Conservation (phyloP, 2,888 invertebrate genomes). For the Leptarthrus brevirostris region DNA sequence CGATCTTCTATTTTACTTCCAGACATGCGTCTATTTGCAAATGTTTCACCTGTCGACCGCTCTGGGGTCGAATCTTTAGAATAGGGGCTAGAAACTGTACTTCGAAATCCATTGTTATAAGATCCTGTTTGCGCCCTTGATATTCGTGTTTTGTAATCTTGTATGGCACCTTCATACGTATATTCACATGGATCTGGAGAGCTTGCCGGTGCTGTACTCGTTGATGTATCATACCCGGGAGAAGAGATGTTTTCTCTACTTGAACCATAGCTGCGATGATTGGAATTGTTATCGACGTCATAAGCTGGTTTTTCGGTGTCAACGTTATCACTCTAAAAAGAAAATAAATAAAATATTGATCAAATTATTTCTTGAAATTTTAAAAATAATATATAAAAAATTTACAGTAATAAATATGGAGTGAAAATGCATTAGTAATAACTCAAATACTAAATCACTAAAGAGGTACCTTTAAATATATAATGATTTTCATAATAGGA, state of each 20-base stretch:
- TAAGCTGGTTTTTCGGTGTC: constrained; percentile 65
- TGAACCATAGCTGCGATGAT: constrained; percentile 63
- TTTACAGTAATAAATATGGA: too few species aligned
- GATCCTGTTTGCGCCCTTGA: constrained; percentile 67
- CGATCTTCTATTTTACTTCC: constrained; percentile 74
- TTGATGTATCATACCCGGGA: constrained; percentile 75
- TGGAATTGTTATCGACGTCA: constrained; percentile 67
- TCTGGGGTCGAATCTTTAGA: constrained; percentile 68
- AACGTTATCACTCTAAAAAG: constrained; percentile 72
- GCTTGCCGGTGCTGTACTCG: constrained; percentile 75
- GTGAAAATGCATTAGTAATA: too few species aligned
- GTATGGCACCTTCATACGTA: constrained; percentile 88
- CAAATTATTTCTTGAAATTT: constrained; percentile 42
- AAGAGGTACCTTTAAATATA: too few species aligned
- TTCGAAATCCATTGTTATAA: constrained; percentile 56
- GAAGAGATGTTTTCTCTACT: constrained; percentile 64
- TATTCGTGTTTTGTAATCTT: constrained; percentile 84
- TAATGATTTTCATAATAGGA: too few species aligned
- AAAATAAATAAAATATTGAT: constrained; percentile 20
- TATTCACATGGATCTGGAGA: constrained; percentile 82
- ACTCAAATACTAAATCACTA: too few species aligned
- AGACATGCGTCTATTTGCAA: constrained; percentile 60
- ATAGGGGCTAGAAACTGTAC: constrained; percentile 67
- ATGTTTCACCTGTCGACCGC: constrained; percentile 66
- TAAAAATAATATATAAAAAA: too few species aligned